Evolutionary conservation across 2,113 vertebrate genomes (phyloP).

Genomic region (Scolopax mira): DNA sequence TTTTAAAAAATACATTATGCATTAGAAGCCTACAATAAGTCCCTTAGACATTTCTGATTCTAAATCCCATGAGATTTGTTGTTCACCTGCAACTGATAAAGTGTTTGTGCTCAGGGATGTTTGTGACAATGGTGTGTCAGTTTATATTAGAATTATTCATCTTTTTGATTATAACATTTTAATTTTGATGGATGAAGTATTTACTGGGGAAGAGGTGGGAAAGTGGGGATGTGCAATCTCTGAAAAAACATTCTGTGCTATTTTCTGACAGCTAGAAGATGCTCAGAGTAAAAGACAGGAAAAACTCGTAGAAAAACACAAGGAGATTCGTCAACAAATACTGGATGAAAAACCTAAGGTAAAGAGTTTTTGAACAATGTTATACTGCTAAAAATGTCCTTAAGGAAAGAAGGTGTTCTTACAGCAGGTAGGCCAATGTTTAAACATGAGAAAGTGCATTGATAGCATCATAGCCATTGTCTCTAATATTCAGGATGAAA

Average conservation of each 20-base stretch:
- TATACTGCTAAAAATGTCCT: not conserved
- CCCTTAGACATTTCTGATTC: not conserved
- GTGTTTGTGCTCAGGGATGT: not conserved
- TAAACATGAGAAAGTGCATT: not conserved
- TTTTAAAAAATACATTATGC: not conserved
- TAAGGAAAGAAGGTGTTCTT: not conserved
- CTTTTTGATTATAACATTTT: not conserved
- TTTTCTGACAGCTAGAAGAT: slow-evolving; percentile 87
- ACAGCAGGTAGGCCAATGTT: slow-evolving; percentile 13
- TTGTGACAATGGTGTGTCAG: not conserved
- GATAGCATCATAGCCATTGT: not conserved
- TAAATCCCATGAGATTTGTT: not conserved
- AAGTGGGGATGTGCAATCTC: not conserved
- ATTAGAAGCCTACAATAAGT: not conserved
- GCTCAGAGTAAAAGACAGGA: slow-evolving; percentile 94
- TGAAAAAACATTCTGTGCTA: not conserved
- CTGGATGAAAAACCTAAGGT: slow-evolving; percentile 97
- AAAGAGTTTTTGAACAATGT: slow-evolving; percentile 43
- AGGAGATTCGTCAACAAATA: slow-evolving; percentile 96
- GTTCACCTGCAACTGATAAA: not conserved
- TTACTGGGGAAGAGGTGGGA: not conserved
- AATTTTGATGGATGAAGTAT: not conserved
- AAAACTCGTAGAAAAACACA: slow-evolving; percentile 91
- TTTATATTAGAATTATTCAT: not conserved
- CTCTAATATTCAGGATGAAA: not conserved